Evolutionary conservation across 30 jellyfish, hydroid and myxozoan genomes (phyloP), one percentile per base, ranked within the genome.

Genomic region (Cassiopea andromeda): DNA sequence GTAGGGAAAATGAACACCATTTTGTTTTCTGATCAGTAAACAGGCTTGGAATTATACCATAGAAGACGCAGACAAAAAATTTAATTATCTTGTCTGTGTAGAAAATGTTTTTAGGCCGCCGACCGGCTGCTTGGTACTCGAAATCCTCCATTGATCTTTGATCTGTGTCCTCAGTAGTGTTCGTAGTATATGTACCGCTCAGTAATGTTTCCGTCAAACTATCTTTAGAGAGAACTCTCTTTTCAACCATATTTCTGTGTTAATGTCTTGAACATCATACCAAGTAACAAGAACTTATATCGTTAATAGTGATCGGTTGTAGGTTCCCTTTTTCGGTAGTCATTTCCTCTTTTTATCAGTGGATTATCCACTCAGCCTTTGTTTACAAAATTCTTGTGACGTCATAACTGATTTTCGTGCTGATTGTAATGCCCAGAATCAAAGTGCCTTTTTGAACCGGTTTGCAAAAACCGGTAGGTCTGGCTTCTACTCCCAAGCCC

Each of bases 21-120:
- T 85, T 85, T 1, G 38, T 59, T 48, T 59, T 74, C 12, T 46
- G 83, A 54, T 4, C 85, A 13, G 84, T 77, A 49, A 85, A 85
- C 45, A 60, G 49, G 43, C 81, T 54, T 46, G 93, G 87, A 7
- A 85, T 43, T 85, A 85, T 85, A 1, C 93, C 93, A 75, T 69
- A 87, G 43, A 78, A 64, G 14, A 78, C 19, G 60, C 94, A 87
- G 1, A 77, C 89, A 8, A 49, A 48, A 75, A 46, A 67, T 19
- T 87, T 87, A 38, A 87, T 57, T 47, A 87, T 87, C 46, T 69
- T 77, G 27, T 76, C 60, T 7, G 93, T 72, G 80, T 5, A 85
- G 58, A 85, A 46, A 54, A 85, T 76, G 60, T 60, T 85, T 46
- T 69, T 46, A 7, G 69, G 69, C 74, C 73, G 44, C n/a, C n/a